phyloP scores from a whole-genome alignment of 2,888 invertebrate species.

The Scaptomyza tumidula region DNA sequence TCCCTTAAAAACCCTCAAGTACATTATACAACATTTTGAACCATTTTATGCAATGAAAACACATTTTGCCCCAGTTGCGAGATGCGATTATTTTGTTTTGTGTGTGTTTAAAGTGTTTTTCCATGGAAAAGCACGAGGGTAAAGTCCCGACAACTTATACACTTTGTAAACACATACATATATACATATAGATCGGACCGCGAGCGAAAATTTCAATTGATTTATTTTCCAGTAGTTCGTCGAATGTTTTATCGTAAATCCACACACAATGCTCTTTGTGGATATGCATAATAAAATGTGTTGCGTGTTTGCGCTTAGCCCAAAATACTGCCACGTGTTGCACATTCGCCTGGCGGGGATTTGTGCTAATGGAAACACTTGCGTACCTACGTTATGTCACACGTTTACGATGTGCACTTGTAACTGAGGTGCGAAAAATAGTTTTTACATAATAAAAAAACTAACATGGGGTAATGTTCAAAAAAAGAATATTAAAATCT shows the following conservation, averaged over 20 bases:
- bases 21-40: constrained; percentile 12
- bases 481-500: not conserved
- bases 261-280: constrained; percentile 23
- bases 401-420: not conserved
- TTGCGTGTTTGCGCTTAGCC: constrained; percentile 28
- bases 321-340: constrained; percentile 32
- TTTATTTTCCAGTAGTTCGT: constrained; percentile 14
- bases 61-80: constrained; percentile 19
- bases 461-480: not conserved
- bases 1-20: not conserved
- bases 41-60: constrained; percentile 55
- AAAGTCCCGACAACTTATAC: not conserved
- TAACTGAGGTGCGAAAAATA: not conserved
- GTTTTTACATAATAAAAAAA: not conserved
- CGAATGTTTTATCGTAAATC: constrained; percentile 27
- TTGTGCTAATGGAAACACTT: constrained; percentile 14
- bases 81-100: constrained; percentile 15
- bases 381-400: not conserved
- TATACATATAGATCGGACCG: not conserved
- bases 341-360: constrained; percentile 6
- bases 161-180: constrained; percentile 3
- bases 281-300: constrained; percentile 55
- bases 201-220: constrained; percentile 10
- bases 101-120: constrained; percentile 3
- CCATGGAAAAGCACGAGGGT: not conserved